These are phyloP conservation scores for Kryptolebias marmoratus DNA, from an alignment of 2,113 vertebrate genomes.

Conservation along the genomic window DNA sequence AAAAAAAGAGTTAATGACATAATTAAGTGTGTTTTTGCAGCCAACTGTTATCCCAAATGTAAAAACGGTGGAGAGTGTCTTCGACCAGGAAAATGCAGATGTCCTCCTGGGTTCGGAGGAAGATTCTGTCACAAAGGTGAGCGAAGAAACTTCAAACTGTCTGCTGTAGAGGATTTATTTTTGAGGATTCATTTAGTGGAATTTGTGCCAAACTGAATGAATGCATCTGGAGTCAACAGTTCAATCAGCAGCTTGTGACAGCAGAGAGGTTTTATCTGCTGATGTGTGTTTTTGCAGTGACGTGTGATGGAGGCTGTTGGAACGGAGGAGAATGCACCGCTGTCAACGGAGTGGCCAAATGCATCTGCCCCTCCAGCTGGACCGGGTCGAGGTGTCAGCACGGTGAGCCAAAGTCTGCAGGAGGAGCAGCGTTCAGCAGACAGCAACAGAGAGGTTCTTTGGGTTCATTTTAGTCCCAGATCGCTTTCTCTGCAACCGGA, in stretches of 20 bases:
- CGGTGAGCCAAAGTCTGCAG: constrained; percentile 68
- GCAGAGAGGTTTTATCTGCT: too few relatives aligned
- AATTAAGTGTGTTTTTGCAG: constrained; percentile 49
- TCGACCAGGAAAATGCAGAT: constrained; percentile 88
- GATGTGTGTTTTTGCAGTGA: constrained; percentile 72
- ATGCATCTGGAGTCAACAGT: too few relatives aligned
- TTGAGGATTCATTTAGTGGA: too few relatives aligned
- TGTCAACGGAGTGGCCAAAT: constrained; percentile 83
- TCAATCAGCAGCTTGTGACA: too few relatives aligned
- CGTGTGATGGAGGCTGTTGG: constrained; percentile 86
- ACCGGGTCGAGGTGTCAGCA: constrained; percentile 87
- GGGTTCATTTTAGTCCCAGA: too few relatives aligned
- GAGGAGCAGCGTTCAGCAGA: too few relatives aligned
- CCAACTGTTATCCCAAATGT: constrained; percentile 87
- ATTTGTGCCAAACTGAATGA: too few relatives aligned
- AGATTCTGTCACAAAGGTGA: constrained; percentile 88
- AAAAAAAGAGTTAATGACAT: not conserved
- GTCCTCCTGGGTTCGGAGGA: constrained; percentile 83
- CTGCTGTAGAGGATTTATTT: too few relatives aligned
- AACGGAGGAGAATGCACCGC: constrained; percentile 87
- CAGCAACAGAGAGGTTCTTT: too few relatives aligned
- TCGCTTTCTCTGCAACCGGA: too few relatives aligned
- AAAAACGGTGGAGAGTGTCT: constrained; percentile 88
- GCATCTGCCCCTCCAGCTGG: constrained; percentile 87
- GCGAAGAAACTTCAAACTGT: not conserved